These are phyloP conservation scores for Lingula anatina DNA, from an alignment of 2,888 invertebrate species.

Conservation along the genomic window DNA sequence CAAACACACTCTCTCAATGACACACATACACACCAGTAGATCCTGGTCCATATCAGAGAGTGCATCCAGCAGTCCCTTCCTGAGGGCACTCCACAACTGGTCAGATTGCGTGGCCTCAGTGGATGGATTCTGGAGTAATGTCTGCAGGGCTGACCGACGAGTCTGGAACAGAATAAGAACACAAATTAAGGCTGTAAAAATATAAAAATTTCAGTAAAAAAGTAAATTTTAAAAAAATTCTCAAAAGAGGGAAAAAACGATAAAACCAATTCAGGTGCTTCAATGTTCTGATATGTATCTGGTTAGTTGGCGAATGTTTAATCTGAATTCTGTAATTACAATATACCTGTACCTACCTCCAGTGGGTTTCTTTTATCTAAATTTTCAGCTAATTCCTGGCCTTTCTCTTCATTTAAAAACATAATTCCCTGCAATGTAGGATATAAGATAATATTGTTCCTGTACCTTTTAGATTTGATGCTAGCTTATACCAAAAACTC, in stretches of 20 bases:
- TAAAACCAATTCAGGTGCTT: neutral
- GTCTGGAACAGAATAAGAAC: constrained; percentile 14
- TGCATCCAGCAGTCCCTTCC: constrained; percentile 40
- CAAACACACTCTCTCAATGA: neutral
- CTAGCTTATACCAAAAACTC: too few relatives aligned
- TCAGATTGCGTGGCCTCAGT: constrained; percentile 44
- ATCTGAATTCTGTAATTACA: neutral
- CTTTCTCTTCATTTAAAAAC: constrained; percentile 42
- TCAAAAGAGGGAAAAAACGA: neutral
- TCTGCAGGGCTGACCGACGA: constrained; percentile 36
- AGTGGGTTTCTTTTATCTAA: constrained; percentile 33
- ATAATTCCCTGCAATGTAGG: too few relatives aligned
- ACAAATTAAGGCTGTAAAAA: neutral
- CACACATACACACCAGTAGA: constrained; percentile 28
- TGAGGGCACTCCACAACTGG: constrained; percentile 34
- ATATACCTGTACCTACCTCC: constrained; percentile 18
- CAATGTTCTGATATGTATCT: neutral
- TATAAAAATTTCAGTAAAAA: neutral
- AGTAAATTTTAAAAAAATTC: neutral
- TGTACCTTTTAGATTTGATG: too few relatives aligned
- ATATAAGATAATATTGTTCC: too few relatives aligned
- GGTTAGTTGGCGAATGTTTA: neutral
- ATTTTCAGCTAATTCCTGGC: constrained; percentile 37
- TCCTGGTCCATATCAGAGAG: constrained; percentile 42
- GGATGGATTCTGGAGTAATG: constrained; percentile 36